Base-by-base conservation (phyloP, 2,888 invertebrate genomes). In the Pyralis farinalis region DNA sequence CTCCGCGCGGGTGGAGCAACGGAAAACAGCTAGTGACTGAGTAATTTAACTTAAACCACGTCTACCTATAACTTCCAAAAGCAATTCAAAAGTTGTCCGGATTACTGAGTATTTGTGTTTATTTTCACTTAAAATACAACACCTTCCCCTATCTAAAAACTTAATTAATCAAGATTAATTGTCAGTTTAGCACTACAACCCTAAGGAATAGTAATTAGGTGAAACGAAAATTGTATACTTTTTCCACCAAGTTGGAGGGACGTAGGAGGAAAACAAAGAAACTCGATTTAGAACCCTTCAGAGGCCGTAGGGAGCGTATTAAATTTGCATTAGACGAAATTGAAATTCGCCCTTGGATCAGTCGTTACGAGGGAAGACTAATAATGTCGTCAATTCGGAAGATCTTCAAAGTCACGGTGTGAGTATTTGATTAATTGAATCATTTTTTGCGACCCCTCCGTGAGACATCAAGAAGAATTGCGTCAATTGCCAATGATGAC, bases 321-420 rank as follows among this genome's bases (percentile, higher is more conserved):
- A 88, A 87, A 88, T 87, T 87, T 87, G 86, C 87, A 87, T 88
- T 86, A 86, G 82, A 73, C 71, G 68, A 76, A 87, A 87, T 88
- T 88, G 84, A 85, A 87, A 82, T 84, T 81, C 87, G 80, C 85
- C 86, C 81, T 76, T 71, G 76, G 72, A 83, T 81, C 81, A 80
- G 69, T 79, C 71, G 80, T 78, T 80, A 81, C 79, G 70, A 69
- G 73, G 76, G 74, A 77, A 64, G 80, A 74, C 84, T 82, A 84
- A 86, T 84, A 86, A 86, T 82, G 75, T 76, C 81, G 71, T 86
- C 83, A 76, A 77, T 84, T 77, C 73, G 55, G 63, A 66, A 71
- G 71, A 81, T 76, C 74, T 71, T 71, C 71, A 65, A 51, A 86
- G 87, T 86, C 87, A 86, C 68, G 74, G 66, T 71, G 74, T 75